These are phyloP conservation scores for Orchestes rusci DNA, from an alignment of 2,888 invertebrate genomes.

Conservation along the genomic window DNA sequence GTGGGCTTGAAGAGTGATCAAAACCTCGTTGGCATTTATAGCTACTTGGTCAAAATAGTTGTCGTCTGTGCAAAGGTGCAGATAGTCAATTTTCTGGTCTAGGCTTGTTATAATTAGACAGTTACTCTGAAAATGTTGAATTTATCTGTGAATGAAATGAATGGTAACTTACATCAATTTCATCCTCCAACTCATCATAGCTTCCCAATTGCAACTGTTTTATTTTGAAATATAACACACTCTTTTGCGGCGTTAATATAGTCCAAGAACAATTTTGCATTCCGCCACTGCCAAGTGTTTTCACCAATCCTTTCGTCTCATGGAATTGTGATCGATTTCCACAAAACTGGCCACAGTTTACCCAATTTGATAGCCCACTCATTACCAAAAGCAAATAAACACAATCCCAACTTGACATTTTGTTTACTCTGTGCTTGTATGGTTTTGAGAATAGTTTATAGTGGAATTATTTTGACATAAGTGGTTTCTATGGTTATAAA, in stretches of 20 bases:
- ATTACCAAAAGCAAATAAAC: conserved; percentile 11
- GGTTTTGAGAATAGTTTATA: background rate
- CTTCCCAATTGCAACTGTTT: conserved; percentile 9
- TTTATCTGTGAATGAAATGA: background rate
- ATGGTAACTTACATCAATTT: background rate
- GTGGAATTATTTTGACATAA: conserved; percentile 3
- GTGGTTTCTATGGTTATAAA: conserved; percentile 8
- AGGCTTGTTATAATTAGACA: conserved; percentile 8
- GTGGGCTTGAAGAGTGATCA: conserved; percentile 5
- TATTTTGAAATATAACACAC: conserved; percentile 12
- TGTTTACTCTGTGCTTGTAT: conserved; percentile 5
- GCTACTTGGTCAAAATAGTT: conserved; percentile 2
- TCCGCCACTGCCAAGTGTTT: too few relatives aligned
- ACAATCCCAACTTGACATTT: conserved; percentile 11
- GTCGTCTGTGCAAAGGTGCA: conserved; percentile 5
- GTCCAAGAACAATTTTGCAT: conserved; percentile 15
- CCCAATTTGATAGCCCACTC: background rate
- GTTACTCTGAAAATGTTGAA: conserved; percentile 9
- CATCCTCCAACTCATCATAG: background rate
- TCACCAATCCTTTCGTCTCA: conserved; percentile 12
- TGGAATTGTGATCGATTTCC: conserved; percentile 3
- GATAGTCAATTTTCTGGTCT: conserved; percentile 1
- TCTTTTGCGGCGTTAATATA: conserved; percentile 9
- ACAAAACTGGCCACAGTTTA: conserved; percentile 12
- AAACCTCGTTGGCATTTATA: conserved; percentile 8